These are phyloP conservation scores for Belgica antarctica DNA, from an alignment of 2,888 invertebrate species.

Conservation along the genomic window DNA sequence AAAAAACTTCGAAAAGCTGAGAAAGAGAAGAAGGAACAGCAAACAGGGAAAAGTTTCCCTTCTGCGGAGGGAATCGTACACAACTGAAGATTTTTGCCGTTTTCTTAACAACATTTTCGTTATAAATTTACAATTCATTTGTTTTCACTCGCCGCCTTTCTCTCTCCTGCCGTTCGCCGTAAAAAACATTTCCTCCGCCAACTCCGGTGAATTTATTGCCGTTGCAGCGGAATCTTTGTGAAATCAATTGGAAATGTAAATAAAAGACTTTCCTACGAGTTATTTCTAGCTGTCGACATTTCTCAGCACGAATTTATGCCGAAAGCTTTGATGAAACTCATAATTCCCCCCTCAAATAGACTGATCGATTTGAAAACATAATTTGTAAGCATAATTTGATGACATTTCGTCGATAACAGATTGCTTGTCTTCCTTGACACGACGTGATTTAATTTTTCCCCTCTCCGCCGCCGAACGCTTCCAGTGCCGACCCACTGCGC, in stretches of 20 bases:
- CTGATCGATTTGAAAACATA: slow-evolving; percentile 30
- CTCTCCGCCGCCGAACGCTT: not conserved
- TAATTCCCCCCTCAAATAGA: not conserved
- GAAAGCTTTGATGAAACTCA: too few relatives aligned
- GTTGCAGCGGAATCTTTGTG: too few relatives aligned
- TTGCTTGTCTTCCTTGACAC: slow-evolving; percentile 30
- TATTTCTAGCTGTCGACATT: too few relatives aligned
- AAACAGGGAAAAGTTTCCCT: not conserved
- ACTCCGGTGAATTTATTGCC: too few relatives aligned
- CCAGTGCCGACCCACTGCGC: slow-evolving; percentile 23
- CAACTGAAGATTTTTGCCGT: slow-evolving; percentile 12
- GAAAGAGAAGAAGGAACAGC: too few relatives aligned
- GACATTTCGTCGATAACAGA: slow-evolving; percentile 31
- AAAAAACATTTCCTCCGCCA: too few relatives aligned
- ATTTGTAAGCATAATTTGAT: slow-evolving; percentile 25
- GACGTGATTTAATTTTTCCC: slow-evolving; percentile 13
- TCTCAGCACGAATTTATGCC: slow-evolving; percentile 19
- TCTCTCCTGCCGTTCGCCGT: not conserved
- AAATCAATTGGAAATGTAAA: slow-evolving; percentile 24
- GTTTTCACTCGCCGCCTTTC: not conserved
- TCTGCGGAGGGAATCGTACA: not conserved
- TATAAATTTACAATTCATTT: slow-evolving; percentile 39
- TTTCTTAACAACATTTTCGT: not conserved
- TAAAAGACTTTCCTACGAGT: slow-evolving; percentile 12
- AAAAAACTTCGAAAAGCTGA: not conserved